phyloP scores from a whole-genome alignment of 2,113 vertebrate genomes.

The Isichthys henryi region DNA sequence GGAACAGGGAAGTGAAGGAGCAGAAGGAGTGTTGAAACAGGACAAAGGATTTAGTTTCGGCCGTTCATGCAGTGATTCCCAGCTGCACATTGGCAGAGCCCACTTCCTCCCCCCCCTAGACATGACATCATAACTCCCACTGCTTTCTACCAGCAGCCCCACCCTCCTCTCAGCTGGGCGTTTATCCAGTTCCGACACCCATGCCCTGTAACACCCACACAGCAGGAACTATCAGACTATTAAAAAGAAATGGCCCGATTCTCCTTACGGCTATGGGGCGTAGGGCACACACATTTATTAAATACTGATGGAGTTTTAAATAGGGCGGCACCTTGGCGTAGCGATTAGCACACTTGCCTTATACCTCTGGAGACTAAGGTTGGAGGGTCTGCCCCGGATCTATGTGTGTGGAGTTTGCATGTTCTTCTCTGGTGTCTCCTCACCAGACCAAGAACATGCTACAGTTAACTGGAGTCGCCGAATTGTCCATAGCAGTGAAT shows the following conservation, averaged over 20 bases:
- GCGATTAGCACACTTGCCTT: neutral
- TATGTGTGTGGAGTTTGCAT: neutral
- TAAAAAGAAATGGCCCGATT: neutral
- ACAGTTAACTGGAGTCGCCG: no score
- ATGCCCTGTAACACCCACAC: neutral
- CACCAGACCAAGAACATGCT: neutral
- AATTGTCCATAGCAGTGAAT: neutral
- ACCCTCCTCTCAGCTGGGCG: neutral
- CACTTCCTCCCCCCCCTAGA: slow-evolving; percentile 26
- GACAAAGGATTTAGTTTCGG: slow-evolving; percentile 45
- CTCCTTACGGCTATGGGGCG: neutral
- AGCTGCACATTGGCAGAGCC: slow-evolving; percentile 36
- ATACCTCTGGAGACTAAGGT: neutral
- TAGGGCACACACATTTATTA: neutral
- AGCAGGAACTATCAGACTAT: neutral
- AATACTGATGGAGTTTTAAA: neutral
- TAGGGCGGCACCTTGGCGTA: neutral
- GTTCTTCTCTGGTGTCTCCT: neutral
- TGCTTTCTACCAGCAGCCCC: neutral
- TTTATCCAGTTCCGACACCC: neutral
- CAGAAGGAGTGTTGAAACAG: neutral
- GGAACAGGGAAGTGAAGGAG: slow-evolving; percentile 10
- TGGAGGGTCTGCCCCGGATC: neutral
- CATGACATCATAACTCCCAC: slow-evolving; percentile 17
- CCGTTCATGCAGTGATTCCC: slow-evolving; percentile 32